Evolutionary conservation across 2,113 vertebrate species (phyloP).

Genomic region (Hoplias malabaricus): DNA sequence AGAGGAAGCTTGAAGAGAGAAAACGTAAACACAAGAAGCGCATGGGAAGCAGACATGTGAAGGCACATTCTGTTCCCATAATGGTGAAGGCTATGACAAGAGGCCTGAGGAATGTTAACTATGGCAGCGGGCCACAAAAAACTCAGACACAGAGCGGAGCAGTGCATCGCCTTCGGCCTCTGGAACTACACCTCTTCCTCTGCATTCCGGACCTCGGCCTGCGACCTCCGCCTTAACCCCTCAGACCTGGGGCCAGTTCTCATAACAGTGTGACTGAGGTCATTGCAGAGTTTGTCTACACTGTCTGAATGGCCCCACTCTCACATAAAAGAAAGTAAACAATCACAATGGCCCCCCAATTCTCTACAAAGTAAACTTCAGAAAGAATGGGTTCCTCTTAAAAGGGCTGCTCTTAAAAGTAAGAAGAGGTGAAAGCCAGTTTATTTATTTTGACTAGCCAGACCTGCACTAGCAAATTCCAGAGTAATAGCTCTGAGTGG

Average conservation of each 20-base stretch:
- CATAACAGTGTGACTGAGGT: constrained; percentile 27
- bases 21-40: constrained; percentile 61
- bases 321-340: constrained; percentile 26
- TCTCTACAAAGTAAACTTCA: background rate
- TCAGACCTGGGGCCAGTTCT: background rate
- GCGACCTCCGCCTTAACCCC: constrained; percentile 41
- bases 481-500: background rate
- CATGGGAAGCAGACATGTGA: constrained; percentile 49
- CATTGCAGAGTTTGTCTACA: constrained; percentile 6
- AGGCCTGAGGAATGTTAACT: constrained; percentile 69
- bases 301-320: background rate
- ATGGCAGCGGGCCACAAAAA: constrained; percentile 61
- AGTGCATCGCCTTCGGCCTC: constrained; percentile 10
- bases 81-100: constrained; percentile 64
- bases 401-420: background rate
- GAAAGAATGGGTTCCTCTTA: background rate
- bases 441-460: background rate
- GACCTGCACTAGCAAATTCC: background rate
- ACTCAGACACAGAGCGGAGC: constrained; percentile 42
- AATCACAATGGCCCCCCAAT: background rate
- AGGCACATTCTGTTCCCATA: constrained; percentile 73
- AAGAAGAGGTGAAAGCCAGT: background rate
- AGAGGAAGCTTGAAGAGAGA: constrained; percentile 36
- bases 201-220: constrained; percentile 47
- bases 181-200: constrained; percentile 57